Conservation (phyloP, 2,797 vertebrate species). For the Helarctos malayanus region DNA sequence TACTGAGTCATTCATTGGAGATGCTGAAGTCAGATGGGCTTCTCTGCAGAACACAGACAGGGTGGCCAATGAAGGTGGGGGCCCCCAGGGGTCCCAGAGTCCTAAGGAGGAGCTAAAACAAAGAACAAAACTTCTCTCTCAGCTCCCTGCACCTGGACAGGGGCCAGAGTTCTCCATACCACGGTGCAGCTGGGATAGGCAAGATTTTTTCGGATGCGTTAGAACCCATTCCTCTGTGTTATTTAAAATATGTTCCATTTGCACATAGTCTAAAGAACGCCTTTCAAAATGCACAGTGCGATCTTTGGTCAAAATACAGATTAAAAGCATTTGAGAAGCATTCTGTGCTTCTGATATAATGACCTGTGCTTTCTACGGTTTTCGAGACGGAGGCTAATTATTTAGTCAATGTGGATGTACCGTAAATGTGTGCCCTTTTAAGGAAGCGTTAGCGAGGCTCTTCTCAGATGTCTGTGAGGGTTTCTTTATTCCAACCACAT, state of each 20-base stretch:
- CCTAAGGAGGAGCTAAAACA: background rate
- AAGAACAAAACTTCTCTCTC: background rate
- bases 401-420: background rate
- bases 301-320: background rate
- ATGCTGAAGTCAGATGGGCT: background rate
- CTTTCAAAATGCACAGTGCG: accelerated
- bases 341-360: background rate
- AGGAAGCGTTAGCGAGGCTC: background rate
- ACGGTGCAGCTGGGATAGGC: background rate
- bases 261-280: background rate
- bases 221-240: background rate
- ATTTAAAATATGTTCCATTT: background rate
- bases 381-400: background rate
- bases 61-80: background rate
- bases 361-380: background rate
- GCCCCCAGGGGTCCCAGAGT: background rate
- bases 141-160: background rate
- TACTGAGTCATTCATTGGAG: conserved; percentile 93
- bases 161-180: too few relatives aligned
- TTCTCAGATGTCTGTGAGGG: background rate
- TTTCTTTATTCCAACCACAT: background rate
- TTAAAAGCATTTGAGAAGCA: background rate
- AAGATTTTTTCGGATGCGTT: accelerated
- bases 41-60: background rate
- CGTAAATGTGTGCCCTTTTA: background rate